Conservation (phyloP, 2,113 vertebrate species). For the Trogon melanurus region DNA sequence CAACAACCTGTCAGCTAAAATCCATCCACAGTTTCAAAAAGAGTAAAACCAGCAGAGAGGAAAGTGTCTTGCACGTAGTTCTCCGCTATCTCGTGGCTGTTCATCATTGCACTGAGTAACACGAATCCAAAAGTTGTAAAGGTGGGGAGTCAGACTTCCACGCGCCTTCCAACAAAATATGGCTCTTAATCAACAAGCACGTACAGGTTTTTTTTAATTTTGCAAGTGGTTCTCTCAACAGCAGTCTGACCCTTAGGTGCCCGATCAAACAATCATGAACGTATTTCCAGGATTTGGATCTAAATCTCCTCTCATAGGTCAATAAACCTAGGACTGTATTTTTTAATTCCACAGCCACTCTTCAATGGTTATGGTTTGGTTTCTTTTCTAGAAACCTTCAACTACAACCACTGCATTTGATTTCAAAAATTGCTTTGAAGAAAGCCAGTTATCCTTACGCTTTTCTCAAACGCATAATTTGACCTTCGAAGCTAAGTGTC, state of each 20-base stretch:
- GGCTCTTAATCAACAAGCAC: not conserved
- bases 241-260: too few species aligned
- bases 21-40: not conserved
- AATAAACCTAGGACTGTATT: not conserved
- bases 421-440: not conserved
- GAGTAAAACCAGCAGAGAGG: not conserved
- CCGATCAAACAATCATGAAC: not conserved
- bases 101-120: not conserved
- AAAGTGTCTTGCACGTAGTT: fast-evolving
- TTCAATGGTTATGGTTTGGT: not conserved
- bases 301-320: not conserved
- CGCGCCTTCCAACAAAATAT: fast-evolving
- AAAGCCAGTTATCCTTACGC: not conserved
- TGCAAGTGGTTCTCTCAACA: not conserved
- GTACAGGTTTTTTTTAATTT: not conserved
- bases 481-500: not conserved
- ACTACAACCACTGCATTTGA: fast-evolving
- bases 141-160: not conserved
- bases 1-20: not conserved
- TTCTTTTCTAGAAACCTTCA: not conserved
- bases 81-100: not conserved
- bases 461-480: not conserved
- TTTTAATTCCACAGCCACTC: not conserved
- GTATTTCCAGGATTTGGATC: not conserved
- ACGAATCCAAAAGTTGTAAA: not conserved